A percentile compares a stretch with the other conserved stretches of the same genome.
phyloP scores from a whole-genome alignment of 2,888 invertebrate genomes.

The Plagiodera versicolora region DNA sequence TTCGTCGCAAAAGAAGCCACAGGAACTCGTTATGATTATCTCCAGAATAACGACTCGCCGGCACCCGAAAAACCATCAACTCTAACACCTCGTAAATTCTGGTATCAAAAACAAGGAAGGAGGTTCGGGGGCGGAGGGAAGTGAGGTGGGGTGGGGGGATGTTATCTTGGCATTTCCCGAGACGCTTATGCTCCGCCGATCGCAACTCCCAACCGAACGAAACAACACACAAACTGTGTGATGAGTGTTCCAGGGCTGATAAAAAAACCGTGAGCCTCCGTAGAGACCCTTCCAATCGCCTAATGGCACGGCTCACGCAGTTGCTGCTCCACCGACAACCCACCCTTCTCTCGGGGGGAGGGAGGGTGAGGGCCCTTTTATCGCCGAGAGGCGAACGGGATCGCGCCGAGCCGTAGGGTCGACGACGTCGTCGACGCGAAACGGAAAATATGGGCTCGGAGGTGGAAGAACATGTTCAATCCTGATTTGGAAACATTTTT shows the following conservation, averaged over 20 bases:
- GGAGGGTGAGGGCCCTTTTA: background rate
- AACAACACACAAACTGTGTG: conserved; percentile 23
- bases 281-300: conserved; percentile 24
- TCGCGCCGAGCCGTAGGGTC: no score
- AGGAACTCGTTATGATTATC: background rate
- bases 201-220: background rate
- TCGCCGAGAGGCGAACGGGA: no score
- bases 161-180: background rate
- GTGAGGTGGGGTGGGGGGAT: no score
- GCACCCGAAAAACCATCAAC: background rate
- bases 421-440: no score
- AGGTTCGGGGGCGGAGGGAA: no score
- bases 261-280: conserved; percentile 16
- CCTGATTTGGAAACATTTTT: no score
- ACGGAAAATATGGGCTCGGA: no score
- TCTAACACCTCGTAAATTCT: background rate
- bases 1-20: background rate
- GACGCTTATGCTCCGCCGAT: background rate
- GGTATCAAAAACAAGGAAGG: background rate
- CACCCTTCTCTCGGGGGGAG: background rate
- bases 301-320: conserved; percentile 26
- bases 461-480: no score
- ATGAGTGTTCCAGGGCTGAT: conserved; percentile 27
- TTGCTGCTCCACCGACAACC: conserved; percentile 1
- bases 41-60: background rate